phyloP scores from a whole-genome alignment of 37 sponge, comb jelly and placozoan species.

The Halisarca cf. caerulea region DNA sequence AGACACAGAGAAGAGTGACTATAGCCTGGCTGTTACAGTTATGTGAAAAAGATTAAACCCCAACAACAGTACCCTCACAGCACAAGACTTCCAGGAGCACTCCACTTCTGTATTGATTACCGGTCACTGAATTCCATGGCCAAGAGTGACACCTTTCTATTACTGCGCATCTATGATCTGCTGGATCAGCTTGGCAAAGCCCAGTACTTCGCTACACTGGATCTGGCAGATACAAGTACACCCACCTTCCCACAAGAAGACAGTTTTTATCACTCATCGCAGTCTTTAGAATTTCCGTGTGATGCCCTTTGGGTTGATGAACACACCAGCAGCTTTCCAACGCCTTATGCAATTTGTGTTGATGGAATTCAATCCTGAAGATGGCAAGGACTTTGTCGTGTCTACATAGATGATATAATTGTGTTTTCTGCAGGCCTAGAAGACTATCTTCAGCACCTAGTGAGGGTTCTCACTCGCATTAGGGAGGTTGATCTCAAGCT shows the following conservation, averaged over 20 bases:
- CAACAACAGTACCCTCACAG: constrained; percentile 23
- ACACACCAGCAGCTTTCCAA: constrained; percentile 68
- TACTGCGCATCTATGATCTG: constrained; percentile 58
- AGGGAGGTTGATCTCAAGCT: too few relatives aligned
- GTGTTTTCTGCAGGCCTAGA: too few relatives aligned
- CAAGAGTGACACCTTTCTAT: constrained; percentile 47
- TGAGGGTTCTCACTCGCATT: too few relatives aligned
- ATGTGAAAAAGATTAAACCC: constrained; percentile 19
- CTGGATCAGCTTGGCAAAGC: constrained; percentile 55
- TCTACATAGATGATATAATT: too few relatives aligned
- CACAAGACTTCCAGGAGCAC: constrained; percentile 56
- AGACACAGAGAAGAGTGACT: constrained; percentile 13
- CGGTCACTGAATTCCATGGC: constrained; percentile 48
- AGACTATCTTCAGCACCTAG: too few relatives aligned
- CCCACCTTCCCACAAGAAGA: constrained; percentile 30
- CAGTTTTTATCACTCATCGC: constrained; percentile 43
- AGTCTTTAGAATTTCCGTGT: constrained; percentile 55
- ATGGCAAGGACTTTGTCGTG: too few relatives aligned
- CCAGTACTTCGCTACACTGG: constrained; percentile 43
- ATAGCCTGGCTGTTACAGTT: not conserved
- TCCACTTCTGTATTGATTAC: constrained; percentile 54
- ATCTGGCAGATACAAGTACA: constrained; percentile 57
- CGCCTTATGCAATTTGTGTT: constrained; percentile 42
- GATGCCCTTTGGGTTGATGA: constrained; percentile 61
- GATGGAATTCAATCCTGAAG: too few relatives aligned